Percentiles rank a stretch among this genome's conserved stretches.
These are phyloP conservation scores for Meganola albula DNA, from an alignment of 2,888 invertebrate genomes.

Conservation along the genomic window DNA sequence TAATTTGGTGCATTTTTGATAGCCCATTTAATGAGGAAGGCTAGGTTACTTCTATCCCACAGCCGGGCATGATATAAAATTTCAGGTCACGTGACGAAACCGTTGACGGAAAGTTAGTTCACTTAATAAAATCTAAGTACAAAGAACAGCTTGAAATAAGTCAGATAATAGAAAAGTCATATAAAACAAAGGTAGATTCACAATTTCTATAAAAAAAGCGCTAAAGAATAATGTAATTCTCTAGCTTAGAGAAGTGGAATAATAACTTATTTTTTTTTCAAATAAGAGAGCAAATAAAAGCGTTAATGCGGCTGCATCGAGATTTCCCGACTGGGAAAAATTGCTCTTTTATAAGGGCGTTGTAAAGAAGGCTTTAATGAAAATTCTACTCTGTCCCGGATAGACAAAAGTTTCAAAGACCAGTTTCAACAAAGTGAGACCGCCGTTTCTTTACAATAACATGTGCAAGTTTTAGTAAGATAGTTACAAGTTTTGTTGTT, in stretches of 20 bases:
- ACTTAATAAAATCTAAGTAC: no score
- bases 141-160: not conserved
- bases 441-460: slow-evolving; percentile 35
- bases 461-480: slow-evolving; percentile 33
- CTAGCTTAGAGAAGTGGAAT: slow-evolving; percentile 63
- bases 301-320: slow-evolving; percentile 72
- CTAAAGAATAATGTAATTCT: slow-evolving; percentile 65
- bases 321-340: slow-evolving; percentile 68
- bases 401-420: slow-evolving; percentile 53
- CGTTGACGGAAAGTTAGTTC: no score
- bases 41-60: no score
- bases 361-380: slow-evolving; percentile 68
- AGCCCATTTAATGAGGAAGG: no score
- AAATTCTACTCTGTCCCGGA: slow-evolving; percentile 56
- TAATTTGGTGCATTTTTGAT: no score
- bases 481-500: slow-evolving; percentile 27
- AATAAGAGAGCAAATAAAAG: slow-evolving; percentile 69
- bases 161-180: slow-evolving; percentile 4
- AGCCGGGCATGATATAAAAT: no score
- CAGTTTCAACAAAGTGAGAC: slow-evolving; percentile 39
- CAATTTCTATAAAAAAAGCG: slow-evolving; percentile 52
- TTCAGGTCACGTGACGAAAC: no score
- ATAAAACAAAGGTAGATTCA: slow-evolving; percentile 18
- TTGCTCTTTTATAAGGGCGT: slow-evolving; percentile 66
- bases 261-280: slow-evolving; percentile 70